Percentiles rank a stretch among this genome's conserved stretches.
Evolutionary conservation across 2,888 invertebrate genomes (phyloP).

Genomic region (Colletes collaris): DNA sequence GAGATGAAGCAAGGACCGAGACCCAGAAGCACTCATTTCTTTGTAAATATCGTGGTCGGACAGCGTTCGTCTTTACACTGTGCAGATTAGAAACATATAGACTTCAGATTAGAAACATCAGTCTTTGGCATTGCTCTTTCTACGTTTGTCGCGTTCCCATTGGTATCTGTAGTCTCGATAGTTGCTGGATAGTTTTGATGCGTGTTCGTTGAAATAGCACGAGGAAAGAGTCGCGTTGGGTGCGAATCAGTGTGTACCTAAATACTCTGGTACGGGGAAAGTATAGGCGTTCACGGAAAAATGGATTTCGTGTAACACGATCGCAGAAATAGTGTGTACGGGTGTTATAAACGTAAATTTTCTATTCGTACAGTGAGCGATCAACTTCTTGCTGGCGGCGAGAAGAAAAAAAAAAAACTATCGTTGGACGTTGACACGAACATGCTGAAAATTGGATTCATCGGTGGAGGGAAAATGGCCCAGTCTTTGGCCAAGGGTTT

Average conservation of each 20-base stretch:
- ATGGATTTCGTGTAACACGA: too few relatives aligned
- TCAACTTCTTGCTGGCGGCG: conserved; percentile 69
- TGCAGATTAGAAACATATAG: conserved; percentile 8
- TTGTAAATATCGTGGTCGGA: conserved; percentile 33
- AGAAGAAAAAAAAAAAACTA: conserved; percentile 57
- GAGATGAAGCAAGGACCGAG: conserved; percentile 22
- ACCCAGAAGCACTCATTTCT: conserved; percentile 28
- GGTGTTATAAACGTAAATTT: neutral
- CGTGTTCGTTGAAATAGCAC: neutral
- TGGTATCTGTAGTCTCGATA: neutral
- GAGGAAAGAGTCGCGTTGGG: too few relatives aligned
- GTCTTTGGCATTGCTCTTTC: neutral
- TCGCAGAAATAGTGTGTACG: neutral
- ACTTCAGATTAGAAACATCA: conserved; percentile 1
- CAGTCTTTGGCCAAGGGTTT: conserved; percentile 96
- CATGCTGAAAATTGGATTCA: conserved; percentile 92
- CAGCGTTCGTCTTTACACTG: conserved; percentile 2
- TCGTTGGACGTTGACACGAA: conserved; percentile 70
- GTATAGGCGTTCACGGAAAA: too few relatives aligned
- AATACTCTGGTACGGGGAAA: too few relatives aligned
- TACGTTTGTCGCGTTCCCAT: neutral
- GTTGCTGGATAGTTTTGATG: neutral
- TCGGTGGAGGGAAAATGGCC: conserved; percentile 96
- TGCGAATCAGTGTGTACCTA: too few relatives aligned
- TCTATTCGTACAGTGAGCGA: conserved; percentile 65